Evolutionary conservation across 1,140 invertebrate species (phyloP).

Genomic region (Eufriesea mexicana): DNA sequence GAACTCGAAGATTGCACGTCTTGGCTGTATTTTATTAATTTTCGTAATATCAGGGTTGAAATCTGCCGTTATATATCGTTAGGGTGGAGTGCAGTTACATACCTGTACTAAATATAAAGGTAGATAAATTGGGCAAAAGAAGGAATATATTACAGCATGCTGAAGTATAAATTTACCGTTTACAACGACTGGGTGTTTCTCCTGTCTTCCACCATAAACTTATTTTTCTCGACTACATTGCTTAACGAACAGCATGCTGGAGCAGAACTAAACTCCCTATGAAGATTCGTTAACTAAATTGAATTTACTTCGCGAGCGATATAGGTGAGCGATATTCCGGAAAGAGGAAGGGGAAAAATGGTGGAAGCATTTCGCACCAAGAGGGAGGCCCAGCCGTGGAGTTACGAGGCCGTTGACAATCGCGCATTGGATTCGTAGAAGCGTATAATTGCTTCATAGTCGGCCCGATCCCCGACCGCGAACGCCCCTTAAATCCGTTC

Average conservation of each 20-base stretch:
- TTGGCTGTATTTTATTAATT: too few species aligned
- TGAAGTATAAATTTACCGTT: too few species aligned
- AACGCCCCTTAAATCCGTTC: conserved; percentile 62
- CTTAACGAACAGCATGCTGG: neutral
- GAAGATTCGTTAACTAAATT: neutral
- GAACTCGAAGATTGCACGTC: too few species aligned
- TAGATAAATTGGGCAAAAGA: too few species aligned
- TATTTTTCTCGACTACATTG: too few species aligned
- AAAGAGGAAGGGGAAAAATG: conserved; percentile 22
- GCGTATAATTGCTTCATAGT: conserved; percentile 75
- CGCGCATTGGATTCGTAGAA: conserved; percentile 70
- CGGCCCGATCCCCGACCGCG: conserved; percentile 17
- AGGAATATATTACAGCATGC: too few species aligned
- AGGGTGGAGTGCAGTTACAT: too few species aligned
- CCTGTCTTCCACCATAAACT: neutral
- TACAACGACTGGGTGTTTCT: neutral
- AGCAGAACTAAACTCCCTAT: neutral
- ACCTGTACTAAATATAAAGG: too few species aligned
- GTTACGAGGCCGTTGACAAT: conserved; percentile 72
- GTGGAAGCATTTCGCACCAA: conserved; percentile 10
- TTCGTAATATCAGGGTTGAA: too few species aligned
- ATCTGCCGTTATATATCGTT: too few species aligned
- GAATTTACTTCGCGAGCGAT: neutral
- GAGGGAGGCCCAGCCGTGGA: conserved; percentile 26
- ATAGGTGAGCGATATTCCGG: neutral